A percentile compares a stretch with the other conserved stretches of the same genome.
phyloP scores from a whole-genome alignment of 1,140 invertebrate species.

The Drosophila seguyi region DNA sequence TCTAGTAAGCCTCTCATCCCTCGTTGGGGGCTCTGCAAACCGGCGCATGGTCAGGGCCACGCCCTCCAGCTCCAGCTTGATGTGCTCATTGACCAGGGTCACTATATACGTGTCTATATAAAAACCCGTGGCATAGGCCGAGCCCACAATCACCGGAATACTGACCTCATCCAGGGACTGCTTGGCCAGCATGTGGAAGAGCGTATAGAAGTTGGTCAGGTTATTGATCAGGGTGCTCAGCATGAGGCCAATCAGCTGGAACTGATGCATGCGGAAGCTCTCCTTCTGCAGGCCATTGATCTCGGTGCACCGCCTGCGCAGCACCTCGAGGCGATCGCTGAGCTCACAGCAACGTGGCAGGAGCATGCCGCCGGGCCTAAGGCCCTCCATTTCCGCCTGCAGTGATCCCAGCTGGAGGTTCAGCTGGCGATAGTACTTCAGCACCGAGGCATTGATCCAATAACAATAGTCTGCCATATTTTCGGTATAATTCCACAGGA shows the following conservation, averaged over 20 bases:
- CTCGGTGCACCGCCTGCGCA: conserved; percentile 43
- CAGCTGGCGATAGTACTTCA: conserved; percentile 66
- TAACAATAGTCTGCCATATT: conserved; percentile 82
- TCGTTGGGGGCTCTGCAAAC: conserved; percentile 40
- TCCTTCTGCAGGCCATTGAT: conserved; percentile 60
- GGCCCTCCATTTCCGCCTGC: conserved; percentile 1
- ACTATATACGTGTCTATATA: conserved; percentile 78
- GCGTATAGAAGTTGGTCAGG: conserved; percentile 71
- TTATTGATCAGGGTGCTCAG: conserved; percentile 76
- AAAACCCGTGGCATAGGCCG: conserved; percentile 63
- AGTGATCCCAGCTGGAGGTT: conserved; percentile 44
- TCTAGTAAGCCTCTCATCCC: conserved; percentile 43
- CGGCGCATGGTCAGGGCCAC: conserved; percentile 50
- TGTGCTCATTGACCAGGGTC: conserved; percentile 69
- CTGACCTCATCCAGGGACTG: conserved; percentile 50
- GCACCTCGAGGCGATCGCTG: conserved; percentile 51
- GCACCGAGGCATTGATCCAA: conserved; percentile 61
- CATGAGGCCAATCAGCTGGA: conserved; percentile 72
- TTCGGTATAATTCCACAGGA: conserved; percentile 79
- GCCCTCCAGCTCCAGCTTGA: conserved; percentile 53
- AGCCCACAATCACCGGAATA: conserved; percentile 53
- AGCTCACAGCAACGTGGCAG: conserved; percentile 41
- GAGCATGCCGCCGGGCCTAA: conserved; percentile 26
- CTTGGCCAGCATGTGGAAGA: conserved; percentile 71
- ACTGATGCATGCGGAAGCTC: conserved; percentile 67